A percentile compares a stretch with the other conserved stretches of the same genome.
phyloP scores from a whole-genome alignment of 2,888 invertebrate genomes.

The Sminthurides aquaticus region DNA sequence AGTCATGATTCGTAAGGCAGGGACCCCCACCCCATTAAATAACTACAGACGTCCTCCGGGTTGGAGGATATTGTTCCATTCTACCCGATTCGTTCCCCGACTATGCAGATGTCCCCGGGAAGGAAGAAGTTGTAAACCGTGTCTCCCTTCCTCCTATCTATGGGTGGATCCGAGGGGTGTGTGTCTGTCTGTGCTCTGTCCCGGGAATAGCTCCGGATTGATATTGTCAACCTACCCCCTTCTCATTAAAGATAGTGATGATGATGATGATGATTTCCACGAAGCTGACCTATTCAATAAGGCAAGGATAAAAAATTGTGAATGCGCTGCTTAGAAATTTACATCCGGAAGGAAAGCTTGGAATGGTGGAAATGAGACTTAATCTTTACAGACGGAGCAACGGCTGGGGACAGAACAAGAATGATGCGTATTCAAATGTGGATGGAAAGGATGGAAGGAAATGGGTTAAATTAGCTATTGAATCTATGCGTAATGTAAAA shows the following conservation, averaged over 20 bases:
- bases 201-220: too few relatives aligned
- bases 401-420: too few relatives aligned
- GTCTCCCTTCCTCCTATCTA: too few relatives aligned
- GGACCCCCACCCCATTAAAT: neutral
- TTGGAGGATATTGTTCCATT: neutral
- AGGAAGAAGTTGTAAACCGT: too few relatives aligned
- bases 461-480: too few relatives aligned
- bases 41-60: neutral
- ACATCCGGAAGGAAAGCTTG: too few relatives aligned
- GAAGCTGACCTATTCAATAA: neutral
- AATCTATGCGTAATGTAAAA: too few relatives aligned
- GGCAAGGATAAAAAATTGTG: neutral
- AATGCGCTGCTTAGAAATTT: too few relatives aligned
- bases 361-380: too few relatives aligned
- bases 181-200: neutral
- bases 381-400: too few relatives aligned
- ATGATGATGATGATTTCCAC: neutral
- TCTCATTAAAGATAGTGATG: neutral
- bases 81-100: neutral
- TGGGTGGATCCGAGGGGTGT: neutral
- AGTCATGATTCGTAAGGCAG: neutral
- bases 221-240: neutral
- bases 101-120: neutral
- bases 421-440: too few relatives aligned
- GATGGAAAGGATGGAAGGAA: too few relatives aligned